Conservation (phyloP, 2,797 vertebrate genomes). For the Micropoecilia bifurca region DNA sequence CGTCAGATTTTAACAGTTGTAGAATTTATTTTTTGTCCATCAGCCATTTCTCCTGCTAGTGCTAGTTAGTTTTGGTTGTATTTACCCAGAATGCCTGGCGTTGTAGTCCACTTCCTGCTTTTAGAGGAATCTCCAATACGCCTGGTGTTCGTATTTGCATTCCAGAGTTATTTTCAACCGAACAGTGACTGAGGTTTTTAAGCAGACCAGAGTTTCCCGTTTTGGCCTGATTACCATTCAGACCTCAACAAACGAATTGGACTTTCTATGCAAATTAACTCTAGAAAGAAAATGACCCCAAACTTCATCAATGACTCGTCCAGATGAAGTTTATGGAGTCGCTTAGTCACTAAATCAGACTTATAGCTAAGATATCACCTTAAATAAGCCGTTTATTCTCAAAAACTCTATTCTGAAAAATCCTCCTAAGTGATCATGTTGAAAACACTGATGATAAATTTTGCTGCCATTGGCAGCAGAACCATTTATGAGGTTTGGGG, state of each 20-base stretch:
- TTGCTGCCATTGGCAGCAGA: background rate
- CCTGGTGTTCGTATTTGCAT: background rate
- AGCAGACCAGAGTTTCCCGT: background rate
- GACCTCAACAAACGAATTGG: background rate
- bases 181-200: background rate
- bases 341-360: background rate
- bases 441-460: background rate
- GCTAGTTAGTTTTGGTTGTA: background rate
- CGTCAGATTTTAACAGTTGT: background rate
- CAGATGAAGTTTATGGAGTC: too few relatives aligned
- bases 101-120: background rate
- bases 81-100: background rate
- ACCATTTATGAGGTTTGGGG: background rate
- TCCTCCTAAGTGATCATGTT: background rate
- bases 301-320: background rate
- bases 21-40: background rate
- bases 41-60: background rate
- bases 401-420: background rate
- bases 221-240: background rate
- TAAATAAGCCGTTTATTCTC: background rate
- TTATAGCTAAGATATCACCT: background rate
- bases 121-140: background rate
- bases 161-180: background rate
- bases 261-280: background rate
- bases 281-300: background rate